Evolutionary conservation across 2,113 vertebrate species (phyloP), one percentile per base, ranked within the genome.

Genomic region (Thryonomys swinderianus): DNA sequence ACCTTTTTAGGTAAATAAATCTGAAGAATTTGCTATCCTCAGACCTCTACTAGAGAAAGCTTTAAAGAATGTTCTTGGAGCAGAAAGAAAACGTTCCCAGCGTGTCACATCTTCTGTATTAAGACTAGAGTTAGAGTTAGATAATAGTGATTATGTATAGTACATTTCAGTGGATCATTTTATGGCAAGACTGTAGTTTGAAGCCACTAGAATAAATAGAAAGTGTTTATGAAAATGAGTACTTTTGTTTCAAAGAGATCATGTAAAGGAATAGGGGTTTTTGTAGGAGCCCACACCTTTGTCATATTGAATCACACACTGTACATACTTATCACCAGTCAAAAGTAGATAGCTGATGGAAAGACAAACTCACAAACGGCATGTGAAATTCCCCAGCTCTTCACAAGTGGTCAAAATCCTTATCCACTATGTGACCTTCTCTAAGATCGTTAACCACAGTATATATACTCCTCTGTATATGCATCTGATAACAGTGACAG

Each of bases 31-130:
- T 94, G 40, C 62, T 18, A 48, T 80, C 20, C 80, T 32, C 13
- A 71, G 32, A 81, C 59, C 34, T 86, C 42, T 9, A 86, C 27
- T 64, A 64, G 85, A 76, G 71, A 71, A 93, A 92, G 27, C 51
- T 12, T 64, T 90, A 79, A 81, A 87, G 12, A 21, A 76, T 89
- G 78, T 94, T 94, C 37, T 88, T 83, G 89, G 51, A 53, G 27
- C 66, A 62, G 64, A 83, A 83, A 45, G 45, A 42, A 42, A 79
- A 53, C 37, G 34, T 45, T 74, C 37, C 23, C 8, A 85, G 32
- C 53, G 67, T 17, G 21, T 84, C 5, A 10, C 67, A 48, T 73
- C n/a, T 64, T 81, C 85, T 84, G 25, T 93, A 59, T 76, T 69
- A 69, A 61, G 51, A 69, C 7, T 76, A 91, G n/a, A n/a, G n/a